Conservation (phyloP, 2,888 invertebrate genomes). For the Chymomyza fuscimana region DNA sequence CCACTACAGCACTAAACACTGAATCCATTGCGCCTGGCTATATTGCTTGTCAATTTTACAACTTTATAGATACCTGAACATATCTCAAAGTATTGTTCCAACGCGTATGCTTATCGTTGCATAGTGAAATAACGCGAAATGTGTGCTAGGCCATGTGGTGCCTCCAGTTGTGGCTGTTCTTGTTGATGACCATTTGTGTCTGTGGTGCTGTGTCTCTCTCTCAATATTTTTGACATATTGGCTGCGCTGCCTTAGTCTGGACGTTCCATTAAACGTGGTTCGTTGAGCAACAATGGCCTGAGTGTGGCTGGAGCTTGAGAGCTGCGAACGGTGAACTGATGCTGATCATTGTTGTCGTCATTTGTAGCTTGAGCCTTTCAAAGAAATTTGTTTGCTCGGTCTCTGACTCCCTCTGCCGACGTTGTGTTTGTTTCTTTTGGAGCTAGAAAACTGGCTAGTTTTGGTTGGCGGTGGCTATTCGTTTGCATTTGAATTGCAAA, state of each 20-base stretch:
- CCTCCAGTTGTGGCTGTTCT: constrained; percentile 8
- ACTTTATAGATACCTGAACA: constrained; percentile 64
- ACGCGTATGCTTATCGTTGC: constrained; percentile 65
- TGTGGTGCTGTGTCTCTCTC: constrained; percentile 61
- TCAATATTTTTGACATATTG: constrained; percentile 79
- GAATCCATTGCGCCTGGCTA: neutral
- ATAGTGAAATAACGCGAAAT: constrained; percentile 59
- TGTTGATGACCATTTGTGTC: constrained; percentile 42
- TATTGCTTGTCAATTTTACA: constrained; percentile 69
- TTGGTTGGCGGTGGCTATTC: neutral
- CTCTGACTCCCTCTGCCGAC: constrained; percentile 48
- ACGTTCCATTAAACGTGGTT: constrained; percentile 4
- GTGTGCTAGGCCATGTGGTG: constrained; percentile 16
- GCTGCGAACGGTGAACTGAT: neutral
- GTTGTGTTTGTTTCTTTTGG: constrained; percentile 9
- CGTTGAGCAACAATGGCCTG: neutral
- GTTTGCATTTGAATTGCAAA: constrained; percentile 73
- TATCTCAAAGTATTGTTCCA: constrained; percentile 20
- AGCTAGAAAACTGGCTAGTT: neutral
- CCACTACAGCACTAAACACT: constrained; percentile 13
- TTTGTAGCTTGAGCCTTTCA: constrained; percentile 67
- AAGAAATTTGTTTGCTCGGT: constrained; percentile 60
- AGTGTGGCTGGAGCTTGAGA: neutral
- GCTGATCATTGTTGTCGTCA: constrained; percentile 66
- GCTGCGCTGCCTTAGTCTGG: constrained; percentile 41